Evolutionary conservation across 37 sponge, comb jelly and placozoan genomes (phyloP).

Genomic region (Halichondria panicea): DNA sequence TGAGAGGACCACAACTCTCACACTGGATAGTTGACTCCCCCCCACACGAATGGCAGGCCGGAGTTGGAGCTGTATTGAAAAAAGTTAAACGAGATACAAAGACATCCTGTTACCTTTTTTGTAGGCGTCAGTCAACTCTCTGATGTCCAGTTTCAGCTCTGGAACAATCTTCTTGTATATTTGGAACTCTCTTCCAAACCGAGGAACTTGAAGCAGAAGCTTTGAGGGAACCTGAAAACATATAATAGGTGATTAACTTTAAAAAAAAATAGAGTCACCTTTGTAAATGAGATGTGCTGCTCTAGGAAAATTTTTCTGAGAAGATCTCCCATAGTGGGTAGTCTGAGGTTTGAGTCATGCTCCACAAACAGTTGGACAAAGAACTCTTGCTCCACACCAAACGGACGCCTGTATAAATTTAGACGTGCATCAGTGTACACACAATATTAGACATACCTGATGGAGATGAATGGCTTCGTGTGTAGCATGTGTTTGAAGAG

Average conservation of each 20-base stretch:
- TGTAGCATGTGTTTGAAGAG: slow-evolving; percentile 81
- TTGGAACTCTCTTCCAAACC: slow-evolving; percentile 92
- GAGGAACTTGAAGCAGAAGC: slow-evolving; percentile 86
- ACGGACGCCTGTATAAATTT: slow-evolving; percentile 75
- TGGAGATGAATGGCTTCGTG: too few species aligned
- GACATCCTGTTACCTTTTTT: background rate
- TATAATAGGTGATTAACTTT: background rate
- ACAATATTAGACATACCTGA: too few species aligned
- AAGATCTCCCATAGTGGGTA: slow-evolving; percentile 39
- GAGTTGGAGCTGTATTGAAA: too few species aligned
- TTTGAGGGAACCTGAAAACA: slow-evolving; percentile 50
- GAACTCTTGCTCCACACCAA: slow-evolving; percentile 69
- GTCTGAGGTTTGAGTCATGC: slow-evolving; percentile 15
- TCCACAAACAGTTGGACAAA: slow-evolving; percentile 84
- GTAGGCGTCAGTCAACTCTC: slow-evolving; percentile 2
- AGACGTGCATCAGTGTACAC: too few species aligned
- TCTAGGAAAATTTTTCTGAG: slow-evolving; percentile 55
- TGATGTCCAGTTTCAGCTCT: slow-evolving; percentile 47
- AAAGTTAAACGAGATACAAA: too few species aligned
- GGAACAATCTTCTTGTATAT: slow-evolving; percentile 82
- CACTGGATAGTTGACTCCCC: too few species aligned
- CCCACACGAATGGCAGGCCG: too few species aligned
- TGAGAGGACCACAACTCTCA: too few species aligned
- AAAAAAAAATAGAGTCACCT: slow-evolving; percentile 35
- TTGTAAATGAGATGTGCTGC: slow-evolving; percentile 67